These are phyloP conservation scores for Eubasilissa splendida DNA, from an alignment of 2,888 invertebrate genomes.

Conservation along the genomic window DNA sequence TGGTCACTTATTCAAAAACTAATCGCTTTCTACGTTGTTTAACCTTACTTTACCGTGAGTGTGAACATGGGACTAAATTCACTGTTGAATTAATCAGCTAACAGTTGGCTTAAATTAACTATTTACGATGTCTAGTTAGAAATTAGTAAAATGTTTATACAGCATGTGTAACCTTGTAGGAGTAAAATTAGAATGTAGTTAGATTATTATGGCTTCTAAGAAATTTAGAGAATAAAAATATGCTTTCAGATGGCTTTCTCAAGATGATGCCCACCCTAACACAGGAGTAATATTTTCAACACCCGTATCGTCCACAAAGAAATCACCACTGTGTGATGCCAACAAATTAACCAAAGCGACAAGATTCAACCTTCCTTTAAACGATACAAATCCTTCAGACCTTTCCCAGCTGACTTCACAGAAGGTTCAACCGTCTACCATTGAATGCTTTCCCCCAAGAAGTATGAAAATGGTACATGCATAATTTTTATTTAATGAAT, in stretches of 20 bases:
- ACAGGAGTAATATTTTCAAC: constrained; percentile 87
- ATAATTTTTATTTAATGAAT: neutral
- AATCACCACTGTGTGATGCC: constrained; percentile 63
- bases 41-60: too few species aligned
- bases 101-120: too few species aligned
- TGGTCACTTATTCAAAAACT: too few species aligned
- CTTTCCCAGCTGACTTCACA: constrained; percentile 60
- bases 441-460: constrained; percentile 72
- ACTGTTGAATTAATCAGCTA: too few species aligned
- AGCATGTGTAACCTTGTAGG: too few species aligned
- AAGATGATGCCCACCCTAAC: constrained; percentile 74
- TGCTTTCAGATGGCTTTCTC: constrained; percentile 71
- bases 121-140: too few species aligned
- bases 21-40: too few species aligned
- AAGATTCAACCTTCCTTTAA: constrained; percentile 76
- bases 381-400: constrained; percentile 65
- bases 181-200: too few species aligned
- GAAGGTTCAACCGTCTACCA: constrained; percentile 63
- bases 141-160: too few species aligned
- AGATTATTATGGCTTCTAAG: too few species aligned
- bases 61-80: too few species aligned
- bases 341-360: constrained; percentile 73
- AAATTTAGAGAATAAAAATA: too few species aligned
- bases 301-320: constrained; percentile 78
- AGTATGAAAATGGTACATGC: constrained; percentile 67